These are phyloP conservation scores for Cynaeus angustus DNA, from an alignment of 2,888 invertebrate species.

Conservation along the genomic window DNA sequence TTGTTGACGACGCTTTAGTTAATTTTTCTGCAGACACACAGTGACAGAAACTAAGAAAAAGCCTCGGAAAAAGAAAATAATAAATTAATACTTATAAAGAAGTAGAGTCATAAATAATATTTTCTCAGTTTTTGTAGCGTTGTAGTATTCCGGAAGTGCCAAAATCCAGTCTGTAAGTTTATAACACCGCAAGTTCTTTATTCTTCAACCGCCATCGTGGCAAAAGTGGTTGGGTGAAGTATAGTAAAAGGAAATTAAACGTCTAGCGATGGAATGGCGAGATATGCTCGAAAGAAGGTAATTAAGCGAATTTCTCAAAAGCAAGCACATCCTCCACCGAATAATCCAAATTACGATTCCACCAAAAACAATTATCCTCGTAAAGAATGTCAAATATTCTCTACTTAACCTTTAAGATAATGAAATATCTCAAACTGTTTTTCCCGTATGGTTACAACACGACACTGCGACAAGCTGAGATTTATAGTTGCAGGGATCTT, in stretches of 20 bases:
- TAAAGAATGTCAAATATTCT: slow-evolving; percentile 19
- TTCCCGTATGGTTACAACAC: slow-evolving; percentile 8
- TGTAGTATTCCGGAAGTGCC: slow-evolving; percentile 1
- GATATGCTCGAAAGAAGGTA: slow-evolving; percentile 40
- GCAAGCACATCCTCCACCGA: slow-evolving; percentile 35
- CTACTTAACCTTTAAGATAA: not conserved
- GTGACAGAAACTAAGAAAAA: no score
- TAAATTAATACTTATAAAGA: no score
- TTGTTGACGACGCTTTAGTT: no score
- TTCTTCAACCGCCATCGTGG: not conserved
- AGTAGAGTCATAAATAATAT: not conserved
- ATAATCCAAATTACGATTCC: slow-evolving; percentile 39
- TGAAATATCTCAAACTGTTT: slow-evolving; percentile 2
- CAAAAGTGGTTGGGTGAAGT: slow-evolving; percentile 29
- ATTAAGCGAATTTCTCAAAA: slow-evolving; percentile 45
- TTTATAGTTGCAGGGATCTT: slow-evolving; percentile 54
- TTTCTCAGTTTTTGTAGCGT: not conserved
- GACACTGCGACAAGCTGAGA: slow-evolving; percentile 42
- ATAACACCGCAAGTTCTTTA: slow-evolving; percentile 2
- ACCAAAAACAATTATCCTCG: slow-evolving; percentile 27
- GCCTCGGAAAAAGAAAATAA: no score
- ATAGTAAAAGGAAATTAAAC: slow-evolving; percentile 45
- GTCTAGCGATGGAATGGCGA: slow-evolving; percentile 31
- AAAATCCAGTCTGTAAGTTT: slow-evolving; percentile 3
- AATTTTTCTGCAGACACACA: no score